Base-by-base conservation (phyloP, 2,888 invertebrate genomes). In the Ennomos fuscantarius region DNA sequence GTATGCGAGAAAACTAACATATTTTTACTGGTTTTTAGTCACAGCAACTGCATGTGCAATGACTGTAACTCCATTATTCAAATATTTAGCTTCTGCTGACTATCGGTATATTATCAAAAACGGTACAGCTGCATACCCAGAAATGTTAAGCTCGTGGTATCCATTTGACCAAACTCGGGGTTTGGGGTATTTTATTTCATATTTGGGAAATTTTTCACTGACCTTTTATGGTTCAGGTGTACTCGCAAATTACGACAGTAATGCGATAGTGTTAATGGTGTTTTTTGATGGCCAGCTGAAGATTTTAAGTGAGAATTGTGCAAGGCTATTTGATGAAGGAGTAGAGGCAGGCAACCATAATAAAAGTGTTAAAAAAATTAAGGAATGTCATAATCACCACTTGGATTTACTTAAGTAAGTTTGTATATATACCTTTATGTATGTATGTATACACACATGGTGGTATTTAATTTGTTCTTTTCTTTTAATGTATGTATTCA, bases 281-380 rank as follows among this genome's bases (percentile, higher is more conserved):
- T 91, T 91, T 77, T 84, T 89, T 48, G 68, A 82, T 57, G 91
- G 88, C 1, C 92, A 92, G 55, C 59, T 91, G 9, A 79, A 85
- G 49, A 51, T 91, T 11, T 57, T 92, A 34, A 80, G 74, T 33
- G 55, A 54, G 0, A 85, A 86, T 42, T 88, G 89, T 63, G 69
- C 70, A n/a, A 72, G 70, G 40, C 48, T 88, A 15, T 89, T 89
- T 62, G 76, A 72, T 9, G 66, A 76, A 43, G 73, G 67, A 10
- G 57, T 65, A 31, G 66, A 69, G 13, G 45, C 35, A 13, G 60
- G 74, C 10, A 68, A 61, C 62, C 65, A 77, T 44, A 61, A 68
- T 10, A 72, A 81, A 50, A 76, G 76, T 5, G 57, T 78, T 5
- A 62, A 73, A 31, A 78, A 70, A 54, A 84, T 91, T 35, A 78